phyloP scores from a whole-genome alignment of 1,140 invertebrate species.

The Drosophila novamexicana region DNA sequence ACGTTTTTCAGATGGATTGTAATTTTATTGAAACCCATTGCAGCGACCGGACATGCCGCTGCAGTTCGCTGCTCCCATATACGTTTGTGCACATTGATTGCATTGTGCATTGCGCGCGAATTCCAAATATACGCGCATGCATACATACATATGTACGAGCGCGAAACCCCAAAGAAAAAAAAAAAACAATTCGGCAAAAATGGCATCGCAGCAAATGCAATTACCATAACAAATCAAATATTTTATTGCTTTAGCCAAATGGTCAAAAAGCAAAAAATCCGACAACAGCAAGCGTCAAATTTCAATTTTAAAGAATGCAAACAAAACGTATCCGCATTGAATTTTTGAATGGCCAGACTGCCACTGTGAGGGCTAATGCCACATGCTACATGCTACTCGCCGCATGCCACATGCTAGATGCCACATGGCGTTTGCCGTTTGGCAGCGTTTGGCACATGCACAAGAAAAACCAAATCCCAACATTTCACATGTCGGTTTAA shows the following conservation, averaged over 20 bases:
- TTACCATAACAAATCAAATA: conserved; percentile 80
- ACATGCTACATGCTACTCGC: not conserved
- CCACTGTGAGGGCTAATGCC: not conserved
- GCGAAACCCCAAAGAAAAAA: conserved; percentile 16
- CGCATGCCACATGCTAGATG: conserved; percentile 3
- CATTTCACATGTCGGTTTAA: conserved; percentile 39
- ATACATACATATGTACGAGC: conserved; percentile 14
- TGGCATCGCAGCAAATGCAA: conserved; percentile 60
- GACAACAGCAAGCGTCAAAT: conserved; percentile 40
- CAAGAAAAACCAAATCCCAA: conserved; percentile 19
- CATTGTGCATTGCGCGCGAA: conserved; percentile 28
- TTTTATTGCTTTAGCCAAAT: conserved; percentile 68
- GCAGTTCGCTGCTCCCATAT: not conserved
- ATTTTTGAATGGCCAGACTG: conserved; percentile 20
- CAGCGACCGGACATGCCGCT: conserved; percentile 13
- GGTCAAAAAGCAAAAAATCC: conserved; percentile 36
- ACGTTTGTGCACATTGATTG: conserved; percentile 33
- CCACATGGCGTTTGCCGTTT: not conserved
- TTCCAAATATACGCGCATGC: conserved; percentile 12
- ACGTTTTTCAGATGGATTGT: conserved; percentile 37
- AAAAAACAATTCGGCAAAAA: conserved; percentile 61
- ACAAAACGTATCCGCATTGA: conserved; percentile 42
- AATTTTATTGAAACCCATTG: conserved; percentile 70
- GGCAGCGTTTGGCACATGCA: not conserved
- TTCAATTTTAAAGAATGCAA: conserved; percentile 41